Evolutionary conservation across 2,797 vertebrate genomes (phyloP), one percentile per base, ranked within the genome.

Genomic region (Oryzias sinensis): DNA sequence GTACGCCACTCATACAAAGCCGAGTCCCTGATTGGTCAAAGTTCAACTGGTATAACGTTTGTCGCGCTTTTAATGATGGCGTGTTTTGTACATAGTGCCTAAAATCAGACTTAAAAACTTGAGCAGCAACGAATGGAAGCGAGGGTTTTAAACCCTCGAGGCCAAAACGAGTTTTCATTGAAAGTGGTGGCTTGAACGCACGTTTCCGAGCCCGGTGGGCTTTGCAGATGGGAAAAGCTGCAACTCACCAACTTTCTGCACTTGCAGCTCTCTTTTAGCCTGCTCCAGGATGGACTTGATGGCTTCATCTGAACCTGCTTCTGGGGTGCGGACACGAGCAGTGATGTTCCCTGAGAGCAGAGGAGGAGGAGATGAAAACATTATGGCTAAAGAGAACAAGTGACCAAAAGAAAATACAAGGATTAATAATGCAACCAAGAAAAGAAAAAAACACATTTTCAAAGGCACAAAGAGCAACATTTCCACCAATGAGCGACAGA

Each of bases 241-340:
- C 44, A 49, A 78, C 49, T 37, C 91, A 98, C 96, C 95, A 44
- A 94, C 94, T 93, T 96, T 98, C 90, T 97, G 95, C 83, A 96
- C 96, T 91, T 97, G 96, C 81, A 98, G 92, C 89, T 98, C 96
- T 90, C 95, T 89, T 90, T 97, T 98, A 81, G 96, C 96, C 90
- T 97, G 95, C 62, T 98, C 96, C 8, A 98, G 92, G 81, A 98
- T 98, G 79, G 95, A 97, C 91, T 96, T 97, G 91, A 98, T 97
- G 37, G 95, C 95, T 90, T 98, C 95, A 43, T 98, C 96, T 68
- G 95, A 98, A 83, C 95, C 93, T 2, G 93, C 91, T 84, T 98
- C 95, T 0, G 95, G 91, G 73, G 93, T 94, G 80, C 95, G 93
- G 84, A 98, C 95, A 41, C 95, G 90, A 29, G 96, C 95, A 24